These are phyloP conservation scores for Peromyscus attwateri DNA, from an alignment of 2,797 vertebrate species.

Conservation along the genomic window DNA sequence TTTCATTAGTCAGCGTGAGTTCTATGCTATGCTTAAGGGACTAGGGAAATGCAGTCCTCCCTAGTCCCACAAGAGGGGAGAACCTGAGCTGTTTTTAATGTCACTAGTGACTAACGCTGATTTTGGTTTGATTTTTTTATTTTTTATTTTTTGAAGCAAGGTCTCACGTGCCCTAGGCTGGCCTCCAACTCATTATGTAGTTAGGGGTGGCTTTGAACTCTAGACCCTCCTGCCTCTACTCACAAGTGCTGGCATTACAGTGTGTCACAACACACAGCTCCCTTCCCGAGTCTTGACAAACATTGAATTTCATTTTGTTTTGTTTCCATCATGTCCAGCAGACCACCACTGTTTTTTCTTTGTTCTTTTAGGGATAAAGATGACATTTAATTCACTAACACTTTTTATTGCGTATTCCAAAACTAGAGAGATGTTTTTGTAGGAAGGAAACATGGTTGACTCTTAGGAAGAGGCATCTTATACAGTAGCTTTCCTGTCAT, in stretches of 20 bases:
- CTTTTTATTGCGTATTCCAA: background rate
- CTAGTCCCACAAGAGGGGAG: background rate
- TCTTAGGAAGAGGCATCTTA: background rate
- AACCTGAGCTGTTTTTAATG: background rate
- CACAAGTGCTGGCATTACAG: background rate
- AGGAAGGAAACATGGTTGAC: slow-evolving; percentile 40
- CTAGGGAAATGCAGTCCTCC: background rate
- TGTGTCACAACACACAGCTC: background rate
- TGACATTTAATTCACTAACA: slow-evolving; percentile 29
- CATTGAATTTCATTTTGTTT: background rate
- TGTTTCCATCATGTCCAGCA: background rate
- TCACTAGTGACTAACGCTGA: background rate
- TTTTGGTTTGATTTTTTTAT: background rate
- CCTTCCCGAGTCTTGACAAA: background rate
- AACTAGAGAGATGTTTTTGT: background rate
- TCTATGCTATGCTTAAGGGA: background rate
- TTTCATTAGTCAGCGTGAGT: background rate
- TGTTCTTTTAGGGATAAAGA: slow-evolving; percentile 47
- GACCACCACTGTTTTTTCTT: background rate
- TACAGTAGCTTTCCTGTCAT: background rate
- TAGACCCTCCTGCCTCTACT: background rate
- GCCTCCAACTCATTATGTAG: background rate
- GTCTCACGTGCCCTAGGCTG: background rate
- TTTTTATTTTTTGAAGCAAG: background rate
- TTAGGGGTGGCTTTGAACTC: background rate